These are phyloP conservation scores for Ceyx cyanopectus DNA, from an alignment of 2,113 vertebrate species.

Conservation along the genomic window DNA sequence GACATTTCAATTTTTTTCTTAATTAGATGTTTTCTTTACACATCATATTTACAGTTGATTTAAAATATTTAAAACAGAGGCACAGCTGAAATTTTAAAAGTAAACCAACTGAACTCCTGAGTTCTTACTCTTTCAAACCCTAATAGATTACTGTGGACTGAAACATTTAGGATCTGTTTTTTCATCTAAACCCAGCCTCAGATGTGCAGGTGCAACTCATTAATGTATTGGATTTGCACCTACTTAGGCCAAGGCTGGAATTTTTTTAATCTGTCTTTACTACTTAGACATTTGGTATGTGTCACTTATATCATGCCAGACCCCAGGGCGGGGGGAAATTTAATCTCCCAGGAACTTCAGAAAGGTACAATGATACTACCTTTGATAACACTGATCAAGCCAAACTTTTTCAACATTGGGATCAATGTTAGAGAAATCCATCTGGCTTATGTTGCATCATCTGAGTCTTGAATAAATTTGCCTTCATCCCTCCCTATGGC, in stretches of 20 bases:
- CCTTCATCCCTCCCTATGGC: background rate
- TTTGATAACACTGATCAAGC: background rate
- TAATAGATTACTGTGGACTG: background rate
- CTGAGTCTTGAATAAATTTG: background rate
- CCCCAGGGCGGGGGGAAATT: background rate
- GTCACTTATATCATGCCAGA: background rate
- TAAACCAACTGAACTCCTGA: background rate
- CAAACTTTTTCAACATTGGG: background rate
- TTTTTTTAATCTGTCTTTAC: conserved; percentile 8
- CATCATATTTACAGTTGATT: background rate
- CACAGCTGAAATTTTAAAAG: background rate
- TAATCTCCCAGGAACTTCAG: background rate
- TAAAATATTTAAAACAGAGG: background rate
- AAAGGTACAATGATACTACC: background rate
- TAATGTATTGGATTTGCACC: conserved; percentile 26
- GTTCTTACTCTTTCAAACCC: background rate
- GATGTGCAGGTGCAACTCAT: conserved; percentile 40
- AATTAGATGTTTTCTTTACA: background rate
- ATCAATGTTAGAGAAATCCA: background rate
- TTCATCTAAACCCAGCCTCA: conserved; percentile 14
- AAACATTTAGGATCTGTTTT: background rate
- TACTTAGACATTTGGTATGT: background rate
- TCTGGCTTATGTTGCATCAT: background rate
- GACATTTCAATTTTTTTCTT: background rate
- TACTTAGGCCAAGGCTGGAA: conserved; percentile 1